phyloP scores from a whole-genome alignment of 2,888 invertebrate genomes.

The Hymenopus coronatus region DNA sequence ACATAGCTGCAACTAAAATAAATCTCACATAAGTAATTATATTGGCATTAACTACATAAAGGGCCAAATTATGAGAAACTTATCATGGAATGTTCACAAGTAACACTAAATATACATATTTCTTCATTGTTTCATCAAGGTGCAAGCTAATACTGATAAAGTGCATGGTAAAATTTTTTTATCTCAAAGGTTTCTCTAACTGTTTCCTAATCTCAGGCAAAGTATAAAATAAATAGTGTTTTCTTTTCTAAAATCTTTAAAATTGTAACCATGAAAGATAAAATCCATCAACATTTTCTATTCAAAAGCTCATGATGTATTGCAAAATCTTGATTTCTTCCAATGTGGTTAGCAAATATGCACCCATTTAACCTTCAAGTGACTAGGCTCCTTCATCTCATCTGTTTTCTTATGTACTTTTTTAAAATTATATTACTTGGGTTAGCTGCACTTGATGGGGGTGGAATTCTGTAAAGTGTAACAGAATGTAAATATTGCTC shows the following conservation, averaged over 20 bases:
- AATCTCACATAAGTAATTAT: conserved; percentile 37
- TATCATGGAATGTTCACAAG: conserved; percentile 38
- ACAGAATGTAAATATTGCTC: neutral
- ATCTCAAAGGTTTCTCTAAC: conserved; percentile 38
- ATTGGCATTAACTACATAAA: conserved; percentile 36
- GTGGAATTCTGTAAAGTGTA: neutral
- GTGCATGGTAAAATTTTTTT: conserved; percentile 38
- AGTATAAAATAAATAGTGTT: conserved; percentile 38
- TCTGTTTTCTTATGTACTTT: neutral
- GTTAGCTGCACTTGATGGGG: neutral
- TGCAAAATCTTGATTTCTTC: conserved; percentile 35
- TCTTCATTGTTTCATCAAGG: conserved; percentile 38
- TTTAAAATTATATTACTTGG: neutral
- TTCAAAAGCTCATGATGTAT: conserved; percentile 36
- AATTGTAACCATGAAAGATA: conserved; percentile 38
- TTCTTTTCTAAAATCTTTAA: conserved; percentile 36
- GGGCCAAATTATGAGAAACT: conserved; percentile 36
- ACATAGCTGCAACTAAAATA: conserved; percentile 37
- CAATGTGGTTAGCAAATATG: conserved; percentile 25
- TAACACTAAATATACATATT: conserved; percentile 37
- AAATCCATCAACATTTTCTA: conserved; percentile 38
- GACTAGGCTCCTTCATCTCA: neutral
- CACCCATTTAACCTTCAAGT: neutral
- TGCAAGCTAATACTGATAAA: conserved; percentile 37
- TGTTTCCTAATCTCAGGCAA: conserved; percentile 39